Evolutionary conservation across 2,113 vertebrate species (phyloP), one percentile per base, ranked within the genome.

Genomic region (Forbesichthys agassizii): DNA sequence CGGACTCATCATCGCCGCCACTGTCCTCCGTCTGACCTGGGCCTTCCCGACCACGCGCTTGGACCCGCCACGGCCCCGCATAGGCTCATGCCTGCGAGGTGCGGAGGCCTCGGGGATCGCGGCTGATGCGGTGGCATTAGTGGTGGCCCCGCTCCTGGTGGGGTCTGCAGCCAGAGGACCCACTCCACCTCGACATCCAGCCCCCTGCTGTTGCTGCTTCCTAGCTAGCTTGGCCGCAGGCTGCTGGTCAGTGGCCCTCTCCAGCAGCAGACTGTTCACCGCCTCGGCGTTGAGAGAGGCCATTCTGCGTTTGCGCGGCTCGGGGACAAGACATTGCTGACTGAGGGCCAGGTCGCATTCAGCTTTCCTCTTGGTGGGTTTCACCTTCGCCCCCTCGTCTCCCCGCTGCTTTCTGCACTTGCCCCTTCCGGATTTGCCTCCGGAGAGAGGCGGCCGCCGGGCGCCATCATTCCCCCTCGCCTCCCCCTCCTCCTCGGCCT

Each of bases 271-370:
- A 66, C 95, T 97, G 88, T 98, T 98, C 10, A 99, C 94, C 0
- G 96, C 97, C 85, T 99, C 97, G 0, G 97, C 97, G 0, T 99
- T 99, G 20, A 98, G 93, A 10, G 96, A 98, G n/a, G 97, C 97
- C 66, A 99, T 83, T 1, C 96, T 89, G 11, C 96, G 94, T 61
- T 97, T 98, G 51, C 96, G 93, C 33, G 96, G 96, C 80, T 96
- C 94, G 0, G 82, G 62, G 0, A 89, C 84, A 5, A 48, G 47
- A 20, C 66, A 1, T 11, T 9, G 9, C 1, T 71, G 79, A 0
- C 42, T 61, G 9, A 67, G 74, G 49, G 68, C 67, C 0, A 48
- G 12, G 46, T 60, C 49, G n/a, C 27, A 27, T 27, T 56, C 82
- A 9, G 80, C 60, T 71, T 93, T 91, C 52, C 86, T 91, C 1